Percentiles rank a stretch among this genome's conserved stretches.
phyloP scores from a whole-genome alignment of 2,113 vertebrate genomes.

The Pogona vitticeps region DNA sequence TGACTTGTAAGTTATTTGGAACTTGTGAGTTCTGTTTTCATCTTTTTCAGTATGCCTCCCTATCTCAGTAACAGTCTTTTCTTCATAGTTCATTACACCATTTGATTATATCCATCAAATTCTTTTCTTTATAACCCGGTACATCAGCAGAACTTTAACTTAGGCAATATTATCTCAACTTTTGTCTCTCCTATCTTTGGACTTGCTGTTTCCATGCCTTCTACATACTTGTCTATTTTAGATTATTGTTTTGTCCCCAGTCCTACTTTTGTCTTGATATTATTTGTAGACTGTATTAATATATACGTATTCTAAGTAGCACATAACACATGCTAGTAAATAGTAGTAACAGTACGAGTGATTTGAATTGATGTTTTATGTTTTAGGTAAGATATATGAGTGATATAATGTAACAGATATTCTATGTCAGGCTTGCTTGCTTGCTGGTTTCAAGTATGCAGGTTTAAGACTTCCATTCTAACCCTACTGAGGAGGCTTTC shows the following conservation, averaged over 20 bases:
- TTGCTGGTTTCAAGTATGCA: not conserved
- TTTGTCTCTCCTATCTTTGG: not conserved
- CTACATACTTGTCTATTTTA: not conserved
- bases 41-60: not conserved
- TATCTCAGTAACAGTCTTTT: not conserved
- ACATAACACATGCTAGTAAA: not conserved
- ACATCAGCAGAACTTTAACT: not conserved
- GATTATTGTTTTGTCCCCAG: not conserved
- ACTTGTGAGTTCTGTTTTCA: not conserved
- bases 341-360: not conserved
- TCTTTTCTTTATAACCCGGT: not conserved
- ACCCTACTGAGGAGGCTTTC: not conserved
- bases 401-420: not conserved
- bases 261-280: not conserved
- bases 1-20: not conserved
- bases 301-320: too few relatives aligned
- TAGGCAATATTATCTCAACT: too few relatives aligned
- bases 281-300: not conserved
- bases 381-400: not conserved
- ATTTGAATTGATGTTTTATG: not conserved
- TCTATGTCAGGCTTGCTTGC: not conserved
- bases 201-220: not conserved
- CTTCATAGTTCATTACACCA: not conserved
- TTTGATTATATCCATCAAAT: not conserved
- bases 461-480: not conserved